These are phyloP conservation scores for Aphodius granarius DNA, from an alignment of 2,888 invertebrate species.

Conservation along the genomic window DNA sequence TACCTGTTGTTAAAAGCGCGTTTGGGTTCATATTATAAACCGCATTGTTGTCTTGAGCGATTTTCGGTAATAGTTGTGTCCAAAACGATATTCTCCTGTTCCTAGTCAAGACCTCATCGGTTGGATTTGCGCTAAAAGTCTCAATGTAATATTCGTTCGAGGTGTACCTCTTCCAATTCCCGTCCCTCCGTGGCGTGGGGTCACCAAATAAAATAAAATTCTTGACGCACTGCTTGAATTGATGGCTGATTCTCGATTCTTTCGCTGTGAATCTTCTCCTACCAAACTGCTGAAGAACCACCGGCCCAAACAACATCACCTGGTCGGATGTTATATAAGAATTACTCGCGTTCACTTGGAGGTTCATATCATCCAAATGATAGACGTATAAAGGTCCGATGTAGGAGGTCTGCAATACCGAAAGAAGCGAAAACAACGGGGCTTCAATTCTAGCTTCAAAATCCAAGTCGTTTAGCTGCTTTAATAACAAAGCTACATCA, in stretches of 20 bases:
- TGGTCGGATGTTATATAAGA: conserved; percentile 70
- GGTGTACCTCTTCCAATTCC: conserved; percentile 65
- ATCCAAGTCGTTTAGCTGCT: conserved; percentile 59
- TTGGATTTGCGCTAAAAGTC: conserved; percentile 47
- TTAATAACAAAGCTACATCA: conserved; percentile 51
- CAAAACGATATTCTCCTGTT: conserved; percentile 48
- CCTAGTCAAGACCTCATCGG: conserved; percentile 33
- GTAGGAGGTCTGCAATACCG: conserved; percentile 44
- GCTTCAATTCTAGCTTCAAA: conserved; percentile 61
- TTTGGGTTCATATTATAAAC: not conserved
- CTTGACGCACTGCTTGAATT: conserved; percentile 56
- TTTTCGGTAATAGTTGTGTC: conserved; percentile 52
- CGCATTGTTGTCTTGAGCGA: conserved; percentile 35
- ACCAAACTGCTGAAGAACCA: conserved; percentile 66
- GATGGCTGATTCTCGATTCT: conserved; percentile 62
- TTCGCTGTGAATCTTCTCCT: conserved; percentile 62
- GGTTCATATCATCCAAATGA: conserved; percentile 57
- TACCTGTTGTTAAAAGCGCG: not conserved
- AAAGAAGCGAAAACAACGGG: conserved; percentile 59
- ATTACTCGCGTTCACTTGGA: conserved; percentile 61
- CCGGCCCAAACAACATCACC: conserved; percentile 67
- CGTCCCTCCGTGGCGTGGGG: conserved; percentile 59
- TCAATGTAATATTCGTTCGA: conserved; percentile 57
- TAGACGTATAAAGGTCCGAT: conserved; percentile 59
- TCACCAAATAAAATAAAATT: conserved; percentile 57